phyloP scores from a whole-genome alignment of 1,140 invertebrate species.

The Aphelinus certus region DNA sequence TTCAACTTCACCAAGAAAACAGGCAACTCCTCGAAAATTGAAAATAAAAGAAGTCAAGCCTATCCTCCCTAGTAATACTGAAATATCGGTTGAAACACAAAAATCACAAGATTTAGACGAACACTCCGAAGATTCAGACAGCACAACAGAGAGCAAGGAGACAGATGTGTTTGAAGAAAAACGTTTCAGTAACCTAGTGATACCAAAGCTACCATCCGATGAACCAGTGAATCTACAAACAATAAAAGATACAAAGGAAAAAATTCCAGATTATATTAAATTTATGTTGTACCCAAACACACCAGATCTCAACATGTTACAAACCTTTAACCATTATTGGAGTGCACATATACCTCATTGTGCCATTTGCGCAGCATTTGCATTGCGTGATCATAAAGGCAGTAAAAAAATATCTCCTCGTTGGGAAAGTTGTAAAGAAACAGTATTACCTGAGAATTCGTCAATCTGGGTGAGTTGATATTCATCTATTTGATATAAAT shows the following conservation, averaged over 20 bases:
- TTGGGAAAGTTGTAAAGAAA: slow-evolving; percentile 59
- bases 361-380: slow-evolving; percentile 58
- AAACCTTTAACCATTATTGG: slow-evolving; percentile 63
- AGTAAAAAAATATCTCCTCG: slow-evolving; percentile 58
- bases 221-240: neutral
- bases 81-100: slow-evolving; percentile 15
- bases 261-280: slow-evolving; percentile 48
- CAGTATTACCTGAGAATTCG: slow-evolving; percentile 59
- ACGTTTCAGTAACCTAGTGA: slow-evolving; percentile 6
- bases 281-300: slow-evolving; percentile 56
- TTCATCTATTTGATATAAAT: neutral
- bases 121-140: neutral
- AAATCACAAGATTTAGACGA: slow-evolving; percentile 13
- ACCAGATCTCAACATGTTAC: slow-evolving; percentile 50
- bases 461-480: slow-evolving; percentile 58
- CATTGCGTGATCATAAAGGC: slow-evolving; percentile 46
- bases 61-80: neutral
- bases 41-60: slow-evolving; percentile 15
- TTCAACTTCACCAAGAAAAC: slow-evolving; percentile 25
- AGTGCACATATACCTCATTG: slow-evolving; percentile 61
- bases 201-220: slow-evolving; percentile 32
- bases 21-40: slow-evolving; percentile 32
- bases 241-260: slow-evolving; percentile 9
- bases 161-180: slow-evolving; percentile 5
- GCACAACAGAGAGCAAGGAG: too few species aligned